Base-by-base conservation (phyloP, 2,888 invertebrate species). In the Steinernema carpocapsae region DNA sequence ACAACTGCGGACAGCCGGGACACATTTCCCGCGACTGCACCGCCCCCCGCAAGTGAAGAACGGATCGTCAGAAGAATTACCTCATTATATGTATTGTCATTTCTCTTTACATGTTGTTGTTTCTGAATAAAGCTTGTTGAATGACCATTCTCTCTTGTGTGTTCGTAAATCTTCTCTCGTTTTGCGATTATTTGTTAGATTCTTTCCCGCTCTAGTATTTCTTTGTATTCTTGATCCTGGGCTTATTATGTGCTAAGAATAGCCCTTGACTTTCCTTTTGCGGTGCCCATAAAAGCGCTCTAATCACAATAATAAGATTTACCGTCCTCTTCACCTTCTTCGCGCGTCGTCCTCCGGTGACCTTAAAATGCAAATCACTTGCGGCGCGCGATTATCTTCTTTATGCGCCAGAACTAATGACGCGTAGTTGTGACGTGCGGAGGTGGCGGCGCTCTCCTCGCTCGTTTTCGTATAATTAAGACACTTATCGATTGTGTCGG, bases 331-430 rank as follows among this genome's bases (percentile, higher is more conserved):
- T 64, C 64, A 64, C 64, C 64, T 64, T 19, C n/a, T n/a, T 48
- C 32, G 17, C 64, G 64, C 32, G 17, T 26, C 17, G 3, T 64
- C 64, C 64, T 64, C 29, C 32, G 64, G 17, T 26, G 64, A 64
- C 64, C 64, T 64, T 64, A 64, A 64, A 64, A 64, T 64, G 64
- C 64, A 64, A 64, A 64, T 64, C 64, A 64, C 64, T 64, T 64
- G 64, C 64, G 64, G 64, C 32, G 64, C 64, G 64, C 32, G 64
- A 64, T 64, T 17, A 32, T 32, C 32, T 32, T 64, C 29, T 32
- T 48, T 32, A 32, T 32, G 14, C 64, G 29, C 29, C 2, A 4
- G 37, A 19, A 22, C 64, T 64, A 64, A 64, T 64, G 64, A 32
- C 19, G 64, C 64, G 64, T 29, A 64, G 64, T 64, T 37, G 37